Conservation (phyloP, 2,888 invertebrate genomes). For the Eupelmus urozonus region DNA sequence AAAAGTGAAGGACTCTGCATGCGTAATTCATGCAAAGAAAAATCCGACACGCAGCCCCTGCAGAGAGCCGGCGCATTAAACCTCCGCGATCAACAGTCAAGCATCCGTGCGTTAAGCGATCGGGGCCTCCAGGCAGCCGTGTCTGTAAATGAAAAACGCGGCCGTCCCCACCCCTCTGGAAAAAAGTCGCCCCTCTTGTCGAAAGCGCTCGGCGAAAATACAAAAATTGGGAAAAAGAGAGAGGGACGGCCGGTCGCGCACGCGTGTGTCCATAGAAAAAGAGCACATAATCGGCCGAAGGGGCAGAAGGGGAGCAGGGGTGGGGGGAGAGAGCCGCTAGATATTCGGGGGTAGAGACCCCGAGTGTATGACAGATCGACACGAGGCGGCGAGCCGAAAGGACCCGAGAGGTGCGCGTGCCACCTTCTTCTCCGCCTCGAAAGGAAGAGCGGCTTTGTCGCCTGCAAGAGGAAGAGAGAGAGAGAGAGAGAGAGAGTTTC, state of each 20-base stretch:
- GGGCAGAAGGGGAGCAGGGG: background rate
- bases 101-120: too few relatives aligned
- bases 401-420: constrained; percentile 5
- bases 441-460: too few relatives aligned
- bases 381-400: constrained; percentile 60
- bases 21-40: too few relatives aligned
- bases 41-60: too few relatives aligned
- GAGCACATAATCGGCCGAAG: constrained; percentile 4
- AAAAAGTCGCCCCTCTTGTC: constrained; percentile 6
- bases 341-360: constrained; percentile 63
- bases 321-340: constrained; percentile 20
- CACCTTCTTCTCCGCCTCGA: too few relatives aligned
- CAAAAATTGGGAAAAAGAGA: constrained; percentile 24
- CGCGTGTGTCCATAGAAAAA: constrained; percentile 3
- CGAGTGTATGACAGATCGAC: constrained; percentile 68
- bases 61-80: too few relatives aligned
- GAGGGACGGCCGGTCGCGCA: too few relatives aligned
- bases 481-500: background rate
- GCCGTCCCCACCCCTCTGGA: constrained; percentile 3
- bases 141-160: constrained; percentile 40
- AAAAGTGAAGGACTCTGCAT: too few relatives aligned
- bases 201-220: background rate
- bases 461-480: background rate
- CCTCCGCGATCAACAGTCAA: too few relatives aligned
- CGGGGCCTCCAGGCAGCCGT: too few relatives aligned